Conservation (phyloP, 2,888 invertebrate genomes). For the Pyrrhosoma nymphula region DNA sequence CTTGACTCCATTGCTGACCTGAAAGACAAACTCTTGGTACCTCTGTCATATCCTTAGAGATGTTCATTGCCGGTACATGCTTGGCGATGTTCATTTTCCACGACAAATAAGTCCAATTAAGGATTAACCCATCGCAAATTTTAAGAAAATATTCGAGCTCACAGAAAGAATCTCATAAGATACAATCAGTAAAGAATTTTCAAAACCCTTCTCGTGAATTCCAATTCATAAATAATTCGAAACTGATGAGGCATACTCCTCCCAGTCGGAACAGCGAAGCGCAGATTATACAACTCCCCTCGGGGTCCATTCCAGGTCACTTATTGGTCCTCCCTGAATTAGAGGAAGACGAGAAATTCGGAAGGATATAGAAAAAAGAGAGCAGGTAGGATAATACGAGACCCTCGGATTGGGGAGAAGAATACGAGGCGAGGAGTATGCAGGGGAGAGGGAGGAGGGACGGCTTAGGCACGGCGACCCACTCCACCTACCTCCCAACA, state of each 20-base stretch:
- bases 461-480: neutral
- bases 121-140: too few species aligned
- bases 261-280: too few species aligned
- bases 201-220: too few species aligned
- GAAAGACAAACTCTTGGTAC: too few species aligned
- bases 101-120: too few species aligned
- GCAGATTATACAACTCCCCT: neutral
- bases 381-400: neutral
- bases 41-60: too few species aligned
- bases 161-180: too few species aligned
- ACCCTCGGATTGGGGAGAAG: neutral
- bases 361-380: neutral
- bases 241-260: neutral
- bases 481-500: conserved; percentile 21
- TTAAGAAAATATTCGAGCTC: too few species aligned
- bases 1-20: too few species aligned
- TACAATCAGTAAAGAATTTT: too few species aligned
- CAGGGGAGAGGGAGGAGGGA: neutral
- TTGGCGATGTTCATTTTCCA: too few species aligned
- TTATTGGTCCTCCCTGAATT: neutral
- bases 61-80: too few species aligned
- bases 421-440: neutral
- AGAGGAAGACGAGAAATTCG: neutral
- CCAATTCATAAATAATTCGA: neutral
- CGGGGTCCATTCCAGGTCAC: neutral